These are phyloP conservation scores for Leptogaster cylindrica DNA, from an alignment of 2,888 invertebrate species.

Conservation along the genomic window DNA sequence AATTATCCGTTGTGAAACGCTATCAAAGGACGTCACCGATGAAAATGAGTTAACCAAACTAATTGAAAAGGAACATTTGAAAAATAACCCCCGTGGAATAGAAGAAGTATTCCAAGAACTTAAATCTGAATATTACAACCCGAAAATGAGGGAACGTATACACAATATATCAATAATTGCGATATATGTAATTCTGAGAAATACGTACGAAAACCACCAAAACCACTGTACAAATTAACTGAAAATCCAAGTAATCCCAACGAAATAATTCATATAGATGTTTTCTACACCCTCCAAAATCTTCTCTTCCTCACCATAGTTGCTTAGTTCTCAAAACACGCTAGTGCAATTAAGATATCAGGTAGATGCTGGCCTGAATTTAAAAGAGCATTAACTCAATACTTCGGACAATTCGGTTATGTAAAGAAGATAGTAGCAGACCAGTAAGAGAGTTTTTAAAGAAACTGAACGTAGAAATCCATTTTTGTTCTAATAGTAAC, in stretches of 20 bases:
- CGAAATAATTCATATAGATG: neutral
- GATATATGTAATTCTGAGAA: neutral
- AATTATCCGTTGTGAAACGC: neutral
- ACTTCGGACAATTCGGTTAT: neutral
- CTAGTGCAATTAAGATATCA: neutral
- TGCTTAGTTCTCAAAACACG: neutral
- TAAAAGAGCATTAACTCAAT: neutral
- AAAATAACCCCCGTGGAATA: slow-evolving; percentile 1
- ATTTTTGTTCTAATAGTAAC: neutral
- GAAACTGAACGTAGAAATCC: no score
- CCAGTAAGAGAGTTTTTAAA: no score
- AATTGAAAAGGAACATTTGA: neutral
- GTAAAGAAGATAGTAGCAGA: neutral
- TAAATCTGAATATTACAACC: neutral
- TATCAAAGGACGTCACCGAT: neutral
- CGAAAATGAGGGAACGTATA: neutral
- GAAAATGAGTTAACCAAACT: neutral
- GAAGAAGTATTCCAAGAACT: neutral
- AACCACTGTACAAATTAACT: neutral
- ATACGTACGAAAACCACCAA: neutral
- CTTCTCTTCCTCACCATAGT: neutral
- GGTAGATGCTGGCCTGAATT: neutral
- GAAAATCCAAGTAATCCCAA: neutral
- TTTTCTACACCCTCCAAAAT: neutral
- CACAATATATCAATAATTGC: neutral